phyloP scores from a whole-genome alignment of 2,113 vertebrate genomes.

The Bettongia penicillata region DNA sequence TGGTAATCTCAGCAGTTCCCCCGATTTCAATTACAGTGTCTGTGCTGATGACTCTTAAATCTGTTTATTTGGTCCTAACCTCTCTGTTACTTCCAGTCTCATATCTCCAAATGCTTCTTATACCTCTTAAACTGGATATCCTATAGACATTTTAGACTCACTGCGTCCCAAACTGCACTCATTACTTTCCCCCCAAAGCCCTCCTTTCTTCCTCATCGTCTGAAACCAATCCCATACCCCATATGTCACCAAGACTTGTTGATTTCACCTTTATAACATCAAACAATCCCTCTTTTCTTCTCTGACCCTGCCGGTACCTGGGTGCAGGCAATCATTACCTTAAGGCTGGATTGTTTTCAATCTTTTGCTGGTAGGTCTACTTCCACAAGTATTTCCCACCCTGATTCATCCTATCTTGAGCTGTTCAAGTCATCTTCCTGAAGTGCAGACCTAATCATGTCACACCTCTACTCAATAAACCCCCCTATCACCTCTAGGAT shows the following conservation, averaged over 20 bases:
- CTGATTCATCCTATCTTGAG: background rate
- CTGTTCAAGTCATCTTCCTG: background rate
- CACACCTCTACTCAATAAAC: background rate
- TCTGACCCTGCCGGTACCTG: background rate
- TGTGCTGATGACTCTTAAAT: background rate
- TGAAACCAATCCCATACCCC: background rate
- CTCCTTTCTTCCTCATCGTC: background rate
- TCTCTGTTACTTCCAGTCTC: background rate
- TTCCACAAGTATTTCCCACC: background rate
- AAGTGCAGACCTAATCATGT: background rate
- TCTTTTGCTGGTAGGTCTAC: background rate
- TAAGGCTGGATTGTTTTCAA: background rate
- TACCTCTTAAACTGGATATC: background rate
- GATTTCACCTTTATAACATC: background rate
- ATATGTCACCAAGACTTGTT: background rate
- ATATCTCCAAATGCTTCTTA: background rate
- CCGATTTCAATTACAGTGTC: background rate
- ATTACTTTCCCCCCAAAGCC: background rate
- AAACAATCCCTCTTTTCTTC: background rate
- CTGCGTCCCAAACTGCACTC: background rate
- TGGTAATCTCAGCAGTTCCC: background rate
- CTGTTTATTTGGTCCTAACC: background rate
- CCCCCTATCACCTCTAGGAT: background rate
- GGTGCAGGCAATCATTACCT: background rate
- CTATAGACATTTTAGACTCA: background rate